Conservation (phyloP, 1,140 invertebrate genomes). For the Ooceraea biroi region DNA sequence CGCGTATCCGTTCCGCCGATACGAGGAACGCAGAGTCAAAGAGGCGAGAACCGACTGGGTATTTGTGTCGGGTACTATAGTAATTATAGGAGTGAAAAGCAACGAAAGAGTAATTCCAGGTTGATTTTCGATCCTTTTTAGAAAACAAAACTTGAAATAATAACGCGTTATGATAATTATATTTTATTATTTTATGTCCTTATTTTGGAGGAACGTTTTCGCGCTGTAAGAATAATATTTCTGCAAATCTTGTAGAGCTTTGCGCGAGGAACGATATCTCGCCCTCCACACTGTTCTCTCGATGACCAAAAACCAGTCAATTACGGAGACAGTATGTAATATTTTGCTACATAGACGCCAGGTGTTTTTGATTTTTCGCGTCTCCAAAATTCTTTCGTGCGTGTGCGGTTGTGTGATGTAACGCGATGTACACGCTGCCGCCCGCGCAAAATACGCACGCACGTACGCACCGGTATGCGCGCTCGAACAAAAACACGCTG, state of each 20-base stretch:
- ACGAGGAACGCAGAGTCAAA: neutral
- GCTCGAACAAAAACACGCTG: constrained; percentile 77
- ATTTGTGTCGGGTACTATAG: neutral
- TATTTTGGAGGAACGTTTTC: neutral
- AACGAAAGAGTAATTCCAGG: neutral
- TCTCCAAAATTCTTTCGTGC: constrained; percentile 51
- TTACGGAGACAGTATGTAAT: neutral
- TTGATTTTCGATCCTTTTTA: neutral
- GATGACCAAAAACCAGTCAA: neutral
- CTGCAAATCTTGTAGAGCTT: neutral
- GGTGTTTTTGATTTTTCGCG: constrained; percentile 40
- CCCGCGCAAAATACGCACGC: constrained; percentile 72
- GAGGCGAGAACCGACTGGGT: neutral
- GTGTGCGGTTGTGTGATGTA: constrained; percentile 65
- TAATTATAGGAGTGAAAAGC: neutral
- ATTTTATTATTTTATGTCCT: no score
- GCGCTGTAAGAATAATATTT: neutral
- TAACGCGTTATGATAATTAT: no score
- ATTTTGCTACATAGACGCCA: neutral
- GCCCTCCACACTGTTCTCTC: neutral
- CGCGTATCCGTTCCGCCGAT: constrained; percentile 1
- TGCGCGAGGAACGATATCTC: neutral
- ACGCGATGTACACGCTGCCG: constrained; percentile 45
- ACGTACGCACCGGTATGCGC: constrained; percentile 64
- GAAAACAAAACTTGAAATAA: no score